Base-by-base conservation (phyloP, 2,113 vertebrate genomes). In the Cyprinodon brontotheroides region DNA sequence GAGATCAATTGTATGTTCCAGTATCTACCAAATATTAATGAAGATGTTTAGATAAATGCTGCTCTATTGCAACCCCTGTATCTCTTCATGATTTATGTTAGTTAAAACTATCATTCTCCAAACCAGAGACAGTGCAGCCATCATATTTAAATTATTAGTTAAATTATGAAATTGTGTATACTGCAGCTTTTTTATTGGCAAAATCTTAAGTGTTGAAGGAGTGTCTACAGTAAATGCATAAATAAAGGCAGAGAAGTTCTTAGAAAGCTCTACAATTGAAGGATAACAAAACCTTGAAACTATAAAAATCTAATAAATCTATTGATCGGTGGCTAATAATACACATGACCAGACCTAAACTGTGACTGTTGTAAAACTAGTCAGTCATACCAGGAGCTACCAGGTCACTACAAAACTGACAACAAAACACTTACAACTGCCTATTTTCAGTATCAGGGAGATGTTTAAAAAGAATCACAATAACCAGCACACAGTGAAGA, bases 1-100 rank as follows among this genome's bases (percentile, higher is more conserved):
- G 29, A 29, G 43, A 6, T 41, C 4, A 4, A 9, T 41, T 41
- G 41, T 9, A 41, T 41, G 3, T 41, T 6, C 9, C 41, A 41
- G n/a, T 14, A 17, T 57, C 10, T 17, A n/a, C 2, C n/a, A 4
- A 8, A 20, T 57, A 57, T 57, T 57, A 57, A 6, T 53, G 50
- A 53, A 53, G 50, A 9, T 62, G 14, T 29, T 7, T 10, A 36
- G 4, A 4, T 37, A 29, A 29, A 65, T 38, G 57, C 41, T n/a
- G 3, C 62, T 70, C 48, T 5, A 10, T 67, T 45, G 43, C 61
- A 67, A 57, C 77, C 15, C 11, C 1, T 1, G 37, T 63, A 41
- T 67, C 65, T 10, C 38, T 67, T 77, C 61, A 68, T 72, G 22
- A 78, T 69, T 79, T 79, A 71, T 59, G 65, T 64, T 66, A 17